Percentiles rank a stretch among this genome's conserved stretches.
Evolutionary conservation across 2,113 vertebrate genomes (phyloP).

Genomic region (Pangasianodon hypophthalmus): DNA sequence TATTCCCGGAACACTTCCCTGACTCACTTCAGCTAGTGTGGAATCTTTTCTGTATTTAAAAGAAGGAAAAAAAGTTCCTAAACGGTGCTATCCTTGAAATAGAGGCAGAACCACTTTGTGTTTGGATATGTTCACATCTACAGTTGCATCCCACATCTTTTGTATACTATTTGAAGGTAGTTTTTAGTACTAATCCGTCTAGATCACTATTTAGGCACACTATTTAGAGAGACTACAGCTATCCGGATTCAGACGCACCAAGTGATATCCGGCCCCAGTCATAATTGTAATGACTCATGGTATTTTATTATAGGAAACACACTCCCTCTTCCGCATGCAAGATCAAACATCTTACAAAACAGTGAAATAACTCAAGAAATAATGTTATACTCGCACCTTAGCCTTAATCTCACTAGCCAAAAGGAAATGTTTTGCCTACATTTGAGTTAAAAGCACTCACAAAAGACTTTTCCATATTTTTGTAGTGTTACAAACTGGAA

Average conservation of each 20-base stretch:
- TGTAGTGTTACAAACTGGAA: neutral
- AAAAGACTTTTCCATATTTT: neutral
- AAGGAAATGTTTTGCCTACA: neutral
- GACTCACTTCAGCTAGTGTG: neutral
- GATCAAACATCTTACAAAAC: neutral
- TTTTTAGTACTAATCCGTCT: neutral
- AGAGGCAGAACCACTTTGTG: neutral
- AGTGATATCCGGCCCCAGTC: slow-evolving; percentile 29
- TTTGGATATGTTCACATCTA: neutral
- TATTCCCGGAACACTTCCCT: neutral
- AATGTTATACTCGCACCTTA: neutral
- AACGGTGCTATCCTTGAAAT: neutral
- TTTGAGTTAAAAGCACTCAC: neutral
- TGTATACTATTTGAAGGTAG: neutral
- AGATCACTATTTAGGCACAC: neutral
- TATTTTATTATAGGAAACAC: slow-evolving; percentile 25
- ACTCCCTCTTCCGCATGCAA: neutral
- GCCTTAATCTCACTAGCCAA: neutral
- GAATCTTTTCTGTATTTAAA: neutral
- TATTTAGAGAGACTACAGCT: neutral
- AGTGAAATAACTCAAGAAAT: neutral
- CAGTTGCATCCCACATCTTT: neutral
- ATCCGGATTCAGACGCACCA: neutral
- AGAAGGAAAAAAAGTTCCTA: too few relatives aligned
- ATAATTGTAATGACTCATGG: slow-evolving; percentile 17